phyloP scores from a whole-genome alignment of 2,888 invertebrate genomes.

The Orchesella flavescens region DNA sequence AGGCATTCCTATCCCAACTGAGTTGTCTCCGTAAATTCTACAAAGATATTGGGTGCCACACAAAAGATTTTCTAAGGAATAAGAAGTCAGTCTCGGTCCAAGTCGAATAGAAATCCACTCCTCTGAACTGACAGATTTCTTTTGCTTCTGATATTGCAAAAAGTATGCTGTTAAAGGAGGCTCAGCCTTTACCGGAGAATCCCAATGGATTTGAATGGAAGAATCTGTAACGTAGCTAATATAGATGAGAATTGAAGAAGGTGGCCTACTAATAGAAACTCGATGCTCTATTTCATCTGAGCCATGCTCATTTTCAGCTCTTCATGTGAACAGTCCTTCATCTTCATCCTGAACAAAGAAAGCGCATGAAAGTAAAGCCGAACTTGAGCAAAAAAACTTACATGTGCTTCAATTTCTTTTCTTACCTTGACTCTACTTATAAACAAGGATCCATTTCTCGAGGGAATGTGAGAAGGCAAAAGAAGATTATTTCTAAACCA shows the following conservation, averaged over 20 bases:
- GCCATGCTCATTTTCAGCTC: slow-evolving; percentile 87
- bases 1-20: slow-evolving; percentile 83
- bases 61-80: slow-evolving; percentile 82
- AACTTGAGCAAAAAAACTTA: no score
- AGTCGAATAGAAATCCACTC: slow-evolving; percentile 57
- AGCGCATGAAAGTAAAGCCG: background rate
- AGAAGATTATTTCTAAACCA: slow-evolving; percentile 77
- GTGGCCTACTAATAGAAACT: slow-evolving; percentile 81
- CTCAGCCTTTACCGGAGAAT: slow-evolving; percentile 57
- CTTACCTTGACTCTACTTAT: slow-evolving; percentile 65
- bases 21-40: slow-evolving; percentile 84
- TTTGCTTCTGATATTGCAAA: slow-evolving; percentile 73
- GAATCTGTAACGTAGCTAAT: slow-evolving; percentile 66
- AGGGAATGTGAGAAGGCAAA: slow-evolving; percentile 41
- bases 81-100: slow-evolving; percentile 76
- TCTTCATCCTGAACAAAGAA: slow-evolving; percentile 75
- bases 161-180: slow-evolving; percentile 71
- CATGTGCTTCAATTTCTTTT: no score
- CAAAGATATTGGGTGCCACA: slow-evolving; percentile 88
- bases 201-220: slow-evolving; percentile 69
- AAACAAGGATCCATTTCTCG: slow-evolving; percentile 65
- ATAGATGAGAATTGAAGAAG: slow-evolving; percentile 74
- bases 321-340: slow-evolving; percentile 89
- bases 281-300: slow-evolving; percentile 86
- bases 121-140: slow-evolving; percentile 67